Conservation (phyloP, 2,797 vertebrate species). For the Kryptolebias ocellatus region DNA sequence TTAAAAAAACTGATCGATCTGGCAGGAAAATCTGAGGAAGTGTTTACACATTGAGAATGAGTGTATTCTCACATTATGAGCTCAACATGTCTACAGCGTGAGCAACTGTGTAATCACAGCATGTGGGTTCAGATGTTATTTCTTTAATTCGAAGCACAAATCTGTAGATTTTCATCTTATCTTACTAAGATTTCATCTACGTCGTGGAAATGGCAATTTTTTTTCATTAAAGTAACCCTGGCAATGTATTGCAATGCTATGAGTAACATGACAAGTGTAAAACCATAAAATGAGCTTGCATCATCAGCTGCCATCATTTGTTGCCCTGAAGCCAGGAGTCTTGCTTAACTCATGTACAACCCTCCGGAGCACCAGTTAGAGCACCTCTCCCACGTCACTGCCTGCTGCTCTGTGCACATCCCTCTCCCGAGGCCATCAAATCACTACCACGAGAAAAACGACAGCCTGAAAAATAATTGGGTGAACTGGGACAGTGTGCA, state of each 20-base stretch:
- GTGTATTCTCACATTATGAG: no score
- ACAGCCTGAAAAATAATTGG: constrained; percentile 76
- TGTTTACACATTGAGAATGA: no score
- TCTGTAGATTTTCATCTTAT: no score
- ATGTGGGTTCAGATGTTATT: no score
- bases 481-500: constrained; percentile 64
- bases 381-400: constrained; percentile 46
- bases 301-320: constrained; percentile 42
- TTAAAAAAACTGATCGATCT: no score
- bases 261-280: constrained; percentile 11
- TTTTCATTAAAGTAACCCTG: no score
- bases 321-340: constrained; percentile 51
- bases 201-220: no score
- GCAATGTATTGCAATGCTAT: constrained; percentile 1
- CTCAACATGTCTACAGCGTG: no score
- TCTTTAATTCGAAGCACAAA: no score
- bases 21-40: no score
- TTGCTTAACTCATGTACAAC: constrained; percentile 43
- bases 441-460: constrained; percentile 67
- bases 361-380: constrained; percentile 29
- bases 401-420: constrained; percentile 45
- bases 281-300: constrained; percentile 18
- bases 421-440: constrained; percentile 70
- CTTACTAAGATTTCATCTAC: no score
- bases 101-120: no score